Evolutionary conservation across 2,888 invertebrate species (phyloP), one percentile per base, ranked within the genome.

Genomic region (Creontiades dilutus): DNA sequence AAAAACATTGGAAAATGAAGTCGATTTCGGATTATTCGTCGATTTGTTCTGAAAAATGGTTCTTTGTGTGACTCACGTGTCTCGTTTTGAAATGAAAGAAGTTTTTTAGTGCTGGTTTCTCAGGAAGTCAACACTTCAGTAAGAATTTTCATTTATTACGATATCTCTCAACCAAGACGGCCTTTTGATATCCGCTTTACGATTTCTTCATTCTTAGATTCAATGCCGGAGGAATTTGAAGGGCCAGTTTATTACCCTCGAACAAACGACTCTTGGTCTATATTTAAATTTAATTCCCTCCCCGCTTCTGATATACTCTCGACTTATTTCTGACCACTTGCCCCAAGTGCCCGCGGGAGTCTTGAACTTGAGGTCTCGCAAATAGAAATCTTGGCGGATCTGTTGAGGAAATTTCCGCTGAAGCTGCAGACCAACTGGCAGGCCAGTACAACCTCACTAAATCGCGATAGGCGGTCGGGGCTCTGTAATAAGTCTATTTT

Each of bases 371-470:
- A 47, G 27, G 27, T 12, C 19, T 68, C 68, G 68, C 68, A 27
- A 68, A 68, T 68, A 68, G 68, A 68, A 68, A 68, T 68, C 68
- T 19, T 19, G 68, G 57, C 57, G 57, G n/a, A 76, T 12, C 76
- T 14, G 13, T 76, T 14, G 76, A 84, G 84, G 57, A 84, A 84
- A 52, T 55, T 55, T 55, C 52, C 57, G 84, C n/a, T 52, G 9
- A 48, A 23, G 52, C 16, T 16, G 16, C 84, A 55, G 57, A 57
- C 61, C 46, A 61, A 57, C 86, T 68, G 86, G 86, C 57, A 86
- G 61, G 86, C 61, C 57, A 61, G 61, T 23, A 19, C 48, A 2
- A 28, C 80, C 80, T 23, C n/a, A 28, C 80, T 46, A 46, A 80
- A 80, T 80, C 47, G 37, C n/a, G 80, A 37, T 80, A 37, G 37